Conservation (phyloP, 2,888 invertebrate species). For the Dolichopus griseipennis region DNA sequence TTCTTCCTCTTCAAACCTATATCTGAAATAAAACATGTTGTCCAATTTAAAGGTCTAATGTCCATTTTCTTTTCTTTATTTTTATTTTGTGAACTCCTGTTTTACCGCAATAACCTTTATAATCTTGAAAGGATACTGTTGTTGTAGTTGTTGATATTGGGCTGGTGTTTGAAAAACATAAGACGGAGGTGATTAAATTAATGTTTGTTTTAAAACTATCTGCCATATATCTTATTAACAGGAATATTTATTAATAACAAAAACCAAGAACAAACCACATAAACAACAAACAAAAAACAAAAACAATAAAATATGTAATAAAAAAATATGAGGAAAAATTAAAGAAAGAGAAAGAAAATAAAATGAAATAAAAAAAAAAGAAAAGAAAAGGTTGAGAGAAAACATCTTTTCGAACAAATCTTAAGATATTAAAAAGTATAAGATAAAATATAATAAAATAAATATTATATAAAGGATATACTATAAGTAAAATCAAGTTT, state of each 20-base stretch:
- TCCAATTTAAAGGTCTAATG: not conserved
- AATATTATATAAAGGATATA: not conserved
- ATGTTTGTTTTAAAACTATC: conserved; percentile 1
- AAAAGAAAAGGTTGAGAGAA: not conserved
- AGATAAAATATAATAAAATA: not conserved
- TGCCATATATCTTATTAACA: not conserved
- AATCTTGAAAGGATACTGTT: not conserved
- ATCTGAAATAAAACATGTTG: not conserved
- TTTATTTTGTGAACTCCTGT: not conserved
- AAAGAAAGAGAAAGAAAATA: too few relatives aligned
- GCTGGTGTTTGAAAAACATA: not conserved
- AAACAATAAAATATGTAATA: not conserved
- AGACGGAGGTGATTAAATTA: not conserved
- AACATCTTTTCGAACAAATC: not conserved
- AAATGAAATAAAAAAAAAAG: too few relatives aligned
- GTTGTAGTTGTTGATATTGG: not conserved
- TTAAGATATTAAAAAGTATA: not conserved
- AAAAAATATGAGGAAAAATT: too few relatives aligned
- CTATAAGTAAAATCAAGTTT: not conserved
- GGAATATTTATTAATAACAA: not conserved
- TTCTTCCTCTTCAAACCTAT: not conserved
- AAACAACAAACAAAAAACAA: not conserved
- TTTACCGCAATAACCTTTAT: not conserved
- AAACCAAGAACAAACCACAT: not conserved
- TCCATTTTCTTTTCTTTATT: not conserved